Evolutionary conservation across 2,797 vertebrate species (phyloP).

Genomic region (Xiphophorus birchmanni): DNA sequence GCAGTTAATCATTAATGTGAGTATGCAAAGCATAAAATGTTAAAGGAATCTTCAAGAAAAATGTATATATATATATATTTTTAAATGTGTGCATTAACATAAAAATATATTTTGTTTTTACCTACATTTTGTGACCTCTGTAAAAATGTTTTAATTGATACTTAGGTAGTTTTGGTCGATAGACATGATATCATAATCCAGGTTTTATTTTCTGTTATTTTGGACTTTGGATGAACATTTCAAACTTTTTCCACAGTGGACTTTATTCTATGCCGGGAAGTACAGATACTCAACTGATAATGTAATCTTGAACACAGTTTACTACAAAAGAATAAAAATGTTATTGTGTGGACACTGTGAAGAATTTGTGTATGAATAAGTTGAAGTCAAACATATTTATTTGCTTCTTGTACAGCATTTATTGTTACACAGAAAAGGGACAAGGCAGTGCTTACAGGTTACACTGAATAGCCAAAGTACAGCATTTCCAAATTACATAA

Average conservation of each 20-base stretch:
- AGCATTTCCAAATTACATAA: constrained; percentile 63
- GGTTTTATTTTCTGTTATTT: constrained; percentile 5
- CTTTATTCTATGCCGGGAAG: constrained; percentile 12
- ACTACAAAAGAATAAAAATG: constrained; percentile 27
- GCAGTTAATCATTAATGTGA: constrained; percentile 13
- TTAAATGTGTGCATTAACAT: neutral
- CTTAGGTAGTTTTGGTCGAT: neutral
- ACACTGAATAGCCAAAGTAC: constrained; percentile 72
- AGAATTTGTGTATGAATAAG: constrained; percentile 51
- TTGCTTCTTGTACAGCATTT: constrained; percentile 72
- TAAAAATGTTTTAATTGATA: neutral
- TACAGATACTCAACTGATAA: constrained; percentile 36
- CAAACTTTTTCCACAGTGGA: neutral
- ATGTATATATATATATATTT: neutral
- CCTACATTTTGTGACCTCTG: neutral
- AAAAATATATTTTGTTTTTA: neutral
- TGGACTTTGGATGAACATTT: constrained; percentile 5
- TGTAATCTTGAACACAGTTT: constrained; percentile 25
- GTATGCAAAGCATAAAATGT: constrained; percentile 11
- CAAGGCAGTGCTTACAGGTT: constrained; percentile 75
- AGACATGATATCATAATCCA: neutral
- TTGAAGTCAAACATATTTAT: constrained; percentile 9
- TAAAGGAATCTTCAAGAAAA: neutral
- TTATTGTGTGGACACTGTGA: constrained; percentile 26
- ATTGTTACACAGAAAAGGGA: constrained; percentile 76